A percentile compares a stretch with the other conserved stretches of the same genome.
These are phyloP conservation scores for Garrulus glandarius DNA, from an alignment of 2,797 vertebrate species.

Conservation along the genomic window DNA sequence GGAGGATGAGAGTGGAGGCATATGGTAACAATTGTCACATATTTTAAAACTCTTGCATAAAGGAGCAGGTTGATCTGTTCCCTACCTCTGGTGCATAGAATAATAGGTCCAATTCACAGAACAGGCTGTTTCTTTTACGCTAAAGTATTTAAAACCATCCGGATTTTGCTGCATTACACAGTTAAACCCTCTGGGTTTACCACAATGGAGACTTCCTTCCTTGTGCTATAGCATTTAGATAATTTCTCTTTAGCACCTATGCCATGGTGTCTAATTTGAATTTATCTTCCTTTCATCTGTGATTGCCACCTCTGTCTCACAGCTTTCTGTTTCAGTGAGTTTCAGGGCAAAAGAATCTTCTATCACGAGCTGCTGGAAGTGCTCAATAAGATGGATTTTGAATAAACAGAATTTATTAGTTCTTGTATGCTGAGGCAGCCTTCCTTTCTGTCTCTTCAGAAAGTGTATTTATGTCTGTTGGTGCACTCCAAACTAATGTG, in stretches of 20 bases:
- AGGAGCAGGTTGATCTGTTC: neutral
- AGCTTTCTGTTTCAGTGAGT: neutral
- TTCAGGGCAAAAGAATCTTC: neutral
- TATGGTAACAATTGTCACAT: neutral
- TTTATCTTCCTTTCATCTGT: neutral
- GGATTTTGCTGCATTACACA: neutral
- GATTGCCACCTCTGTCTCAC: neutral
- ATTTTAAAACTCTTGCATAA: neutral
- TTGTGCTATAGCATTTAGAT: neutral
- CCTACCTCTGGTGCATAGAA: neutral
- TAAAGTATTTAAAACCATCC: neutral
- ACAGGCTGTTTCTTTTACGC: neutral
- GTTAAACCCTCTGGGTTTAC: neutral
- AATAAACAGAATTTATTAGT: neutral
- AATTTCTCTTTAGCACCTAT: neutral
- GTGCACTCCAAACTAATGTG: neutral
- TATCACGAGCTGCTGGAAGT: neutral
- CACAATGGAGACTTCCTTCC: neutral
- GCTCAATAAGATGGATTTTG: neutral
- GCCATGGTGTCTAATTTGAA: neutral
- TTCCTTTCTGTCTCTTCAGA: neutral
- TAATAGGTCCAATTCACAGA: neutral
- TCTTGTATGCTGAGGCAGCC: neutral
- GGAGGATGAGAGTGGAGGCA: neutral
- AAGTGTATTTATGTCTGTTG: neutral